phyloP scores from a whole-genome alignment of 2,888 invertebrate genomes.

The Neoaliturus tenellus region DNA sequence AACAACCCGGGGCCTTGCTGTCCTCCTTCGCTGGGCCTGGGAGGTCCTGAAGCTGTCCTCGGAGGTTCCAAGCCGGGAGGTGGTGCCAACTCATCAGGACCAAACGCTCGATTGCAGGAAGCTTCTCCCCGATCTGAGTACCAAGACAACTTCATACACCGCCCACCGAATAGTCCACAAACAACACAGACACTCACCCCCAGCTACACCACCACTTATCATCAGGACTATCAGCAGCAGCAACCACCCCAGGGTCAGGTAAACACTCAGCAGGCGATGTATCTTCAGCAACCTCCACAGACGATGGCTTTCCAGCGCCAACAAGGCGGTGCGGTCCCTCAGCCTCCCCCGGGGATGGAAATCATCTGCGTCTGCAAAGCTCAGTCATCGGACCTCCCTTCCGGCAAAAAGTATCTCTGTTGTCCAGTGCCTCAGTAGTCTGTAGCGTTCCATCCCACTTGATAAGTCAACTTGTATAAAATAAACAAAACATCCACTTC shows the following conservation, averaged over 20 bases:
- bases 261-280: no score
- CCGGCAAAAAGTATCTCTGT: constrained; percentile 34
- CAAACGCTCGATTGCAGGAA: background rate
- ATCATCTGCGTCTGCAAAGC: constrained; percentile 9
- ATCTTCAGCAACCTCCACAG: no score
- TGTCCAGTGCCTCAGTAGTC: background rate
- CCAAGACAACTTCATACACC: background rate
- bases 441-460: no score
- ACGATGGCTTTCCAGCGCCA: background rate
- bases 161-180: background rate
- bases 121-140: background rate
- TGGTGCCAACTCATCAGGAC: background rate
- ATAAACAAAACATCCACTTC: no score
- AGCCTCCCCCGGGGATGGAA: background rate
- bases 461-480: no score
- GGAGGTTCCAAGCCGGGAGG: background rate
- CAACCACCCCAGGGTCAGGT: background rate
- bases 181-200: background rate
- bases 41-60: background rate
- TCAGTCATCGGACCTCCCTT: background rate
- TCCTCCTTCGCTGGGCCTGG: constrained; percentile 28
- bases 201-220: background rate
- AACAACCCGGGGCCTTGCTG: constrained; percentile 37
- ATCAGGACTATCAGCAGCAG: background rate
- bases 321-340: background rate